phyloP scores from a whole-genome alignment of 2,888 invertebrate genomes.

The Phyto melanocephala region DNA sequence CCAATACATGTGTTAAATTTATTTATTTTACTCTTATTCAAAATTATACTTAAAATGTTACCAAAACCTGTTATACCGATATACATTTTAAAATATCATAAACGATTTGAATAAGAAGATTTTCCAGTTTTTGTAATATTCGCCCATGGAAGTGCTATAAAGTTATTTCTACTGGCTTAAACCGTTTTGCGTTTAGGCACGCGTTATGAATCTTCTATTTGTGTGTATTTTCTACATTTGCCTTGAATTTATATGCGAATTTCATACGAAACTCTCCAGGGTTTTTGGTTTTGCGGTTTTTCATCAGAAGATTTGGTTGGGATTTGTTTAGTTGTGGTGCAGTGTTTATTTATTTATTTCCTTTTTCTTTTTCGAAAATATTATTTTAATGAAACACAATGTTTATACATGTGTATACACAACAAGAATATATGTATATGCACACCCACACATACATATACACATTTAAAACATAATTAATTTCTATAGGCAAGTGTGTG shows the following conservation, averaged over 20 bases:
- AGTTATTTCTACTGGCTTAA: too few relatives aligned
- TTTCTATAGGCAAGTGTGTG: too few relatives aligned
- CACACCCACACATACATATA: too few relatives aligned
- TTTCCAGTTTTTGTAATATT: too few relatives aligned
- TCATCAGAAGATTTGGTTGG: not conserved
- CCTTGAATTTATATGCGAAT: not conserved
- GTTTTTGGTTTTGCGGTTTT: constrained; percentile 23
- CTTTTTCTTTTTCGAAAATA: not conserved
- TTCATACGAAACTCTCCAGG: not conserved
- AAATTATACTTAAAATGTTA: too few relatives aligned
- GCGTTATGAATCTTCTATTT: not conserved
- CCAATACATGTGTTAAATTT: not conserved
- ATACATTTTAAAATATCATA: too few relatives aligned
- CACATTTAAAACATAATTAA: too few relatives aligned
- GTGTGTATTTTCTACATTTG: not conserved
- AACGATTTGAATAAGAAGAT: too few relatives aligned
- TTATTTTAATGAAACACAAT: not conserved
- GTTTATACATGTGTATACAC: not conserved
- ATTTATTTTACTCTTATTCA: not conserved
- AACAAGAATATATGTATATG: not conserved
- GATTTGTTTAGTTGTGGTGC: not conserved
- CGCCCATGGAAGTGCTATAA: too few relatives aligned
- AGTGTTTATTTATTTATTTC: not conserved
- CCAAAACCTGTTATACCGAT: too few relatives aligned
- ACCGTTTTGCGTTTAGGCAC: not conserved